phyloP scores from a whole-genome alignment of 2,797 vertebrate genomes.

The Enteromius argenteus region DNA sequence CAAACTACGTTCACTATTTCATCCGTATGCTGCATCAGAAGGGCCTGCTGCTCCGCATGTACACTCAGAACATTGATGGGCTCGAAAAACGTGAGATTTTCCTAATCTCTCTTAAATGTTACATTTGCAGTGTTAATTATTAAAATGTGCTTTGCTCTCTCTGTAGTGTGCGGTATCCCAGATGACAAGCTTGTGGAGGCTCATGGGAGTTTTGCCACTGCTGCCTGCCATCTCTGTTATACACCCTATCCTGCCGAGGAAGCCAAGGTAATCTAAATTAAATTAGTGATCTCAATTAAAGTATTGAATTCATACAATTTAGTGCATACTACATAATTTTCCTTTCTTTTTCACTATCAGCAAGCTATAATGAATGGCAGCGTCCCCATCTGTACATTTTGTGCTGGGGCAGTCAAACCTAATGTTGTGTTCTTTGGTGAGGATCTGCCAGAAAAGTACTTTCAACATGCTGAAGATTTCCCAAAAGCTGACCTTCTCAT shows the following conservation, averaged over 20 bases:
- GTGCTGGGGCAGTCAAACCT: conserved; percentile 81
- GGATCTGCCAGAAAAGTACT: conserved; percentile 83
- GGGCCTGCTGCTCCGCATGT: conserved; percentile 81
- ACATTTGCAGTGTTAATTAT: background rate
- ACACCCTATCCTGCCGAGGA: conserved; percentile 79
- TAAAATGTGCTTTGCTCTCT: background rate
- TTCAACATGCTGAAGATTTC: conserved; percentile 80
- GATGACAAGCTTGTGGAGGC: conserved; percentile 85
- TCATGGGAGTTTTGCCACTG: conserved; percentile 83
- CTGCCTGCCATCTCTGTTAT: conserved; percentile 85
- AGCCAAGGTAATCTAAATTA: conserved; percentile 74
- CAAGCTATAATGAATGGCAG: conserved; percentile 75
- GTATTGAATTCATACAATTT: background rate
- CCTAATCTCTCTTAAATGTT: background rate
- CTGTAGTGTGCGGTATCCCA: conserved; percentile 78
- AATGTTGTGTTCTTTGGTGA: conserved; percentile 85
- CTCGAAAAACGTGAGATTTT: conserved; percentile 79
- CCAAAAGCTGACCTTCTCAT: conserved; percentile 83
- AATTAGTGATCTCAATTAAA: background rate
- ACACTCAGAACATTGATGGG: conserved; percentile 86
- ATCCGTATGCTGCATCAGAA: conserved; percentile 83
- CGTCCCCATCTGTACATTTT: conserved; percentile 79
- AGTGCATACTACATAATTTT: background rate
- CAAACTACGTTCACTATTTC: conserved; percentile 77
- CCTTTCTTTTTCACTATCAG: conserved; percentile 35